Base-by-base conservation (phyloP, 2,888 invertebrate species). In the Strigamia maritima region DNA sequence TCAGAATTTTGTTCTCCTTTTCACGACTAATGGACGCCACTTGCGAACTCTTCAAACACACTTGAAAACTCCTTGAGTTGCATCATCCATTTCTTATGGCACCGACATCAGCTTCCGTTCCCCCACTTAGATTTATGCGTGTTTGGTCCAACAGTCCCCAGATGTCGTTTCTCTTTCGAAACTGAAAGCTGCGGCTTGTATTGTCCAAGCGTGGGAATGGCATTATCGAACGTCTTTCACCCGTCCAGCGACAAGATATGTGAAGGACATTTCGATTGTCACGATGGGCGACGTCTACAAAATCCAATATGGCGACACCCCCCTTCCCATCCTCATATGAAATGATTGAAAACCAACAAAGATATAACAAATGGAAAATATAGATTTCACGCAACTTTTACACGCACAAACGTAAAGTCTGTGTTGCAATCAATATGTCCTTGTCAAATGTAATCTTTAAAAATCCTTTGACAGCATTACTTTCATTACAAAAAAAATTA, bases 101-200 rank as follows among this genome's bases (percentile, higher is more conserved):
- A 54, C 54, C 54, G 54, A 19, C 54, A 54, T 54, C 54, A 19
- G 54, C 54, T 54, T 54, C 54, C 54, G 54, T 54, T 44, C 54
- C 54, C 54, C 54, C 54, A 54, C 54, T 54, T 19, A 54, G 54
- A 54, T 54, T 54, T 54, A 54, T 54, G 54, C 54, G 54, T 54
- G 54, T 54, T 54, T 54, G 54, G 54, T 54, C 54, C 54, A 54
- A 54, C 54, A 54, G 54, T 54, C 54, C 54, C 54, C 54, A 54
- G 54, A 54, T 54, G 54, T 54, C 54, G 54, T 54, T 54, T 54
- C 54, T 54, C 54, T 54, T 54, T 54, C 54, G 54, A 54, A 54
- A 54, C 54, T 54, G 54, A 54, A 54, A 54, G 54, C 54, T 54
- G 54, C 54, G 54, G 54, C 54, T 54, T 54, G 54, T 54, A 54